These are phyloP conservation scores for Ceraclea dissimilis DNA, from an alignment of 2,888 invertebrate species.

Conservation along the genomic window DNA sequence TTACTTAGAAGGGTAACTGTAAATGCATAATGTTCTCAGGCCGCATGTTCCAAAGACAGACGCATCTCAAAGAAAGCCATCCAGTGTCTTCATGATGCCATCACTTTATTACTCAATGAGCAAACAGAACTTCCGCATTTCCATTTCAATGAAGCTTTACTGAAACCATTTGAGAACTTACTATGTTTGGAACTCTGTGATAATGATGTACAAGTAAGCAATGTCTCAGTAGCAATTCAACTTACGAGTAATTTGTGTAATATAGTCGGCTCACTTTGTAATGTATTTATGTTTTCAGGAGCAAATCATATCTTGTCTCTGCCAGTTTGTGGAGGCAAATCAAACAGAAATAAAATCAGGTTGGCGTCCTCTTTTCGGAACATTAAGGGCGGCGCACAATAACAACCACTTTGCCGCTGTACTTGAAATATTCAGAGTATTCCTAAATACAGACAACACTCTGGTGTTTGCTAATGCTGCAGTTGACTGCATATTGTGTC, in stretches of 20 bases:
- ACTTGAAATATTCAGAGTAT: conserved; percentile 88
- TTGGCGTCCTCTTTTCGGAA: conserved; percentile 93
- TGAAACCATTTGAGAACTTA: conserved; percentile 93
- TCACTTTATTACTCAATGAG: conserved; percentile 78
- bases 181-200: conserved; percentile 90
- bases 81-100: conserved; percentile 85
- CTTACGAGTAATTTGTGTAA: too few relatives aligned
- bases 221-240: background rate
- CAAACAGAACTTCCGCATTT: conserved; percentile 87
- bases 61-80: conserved; percentile 86
- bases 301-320: conserved; percentile 88
- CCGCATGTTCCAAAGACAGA: conserved; percentile 85
- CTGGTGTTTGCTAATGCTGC: conserved; percentile 91
- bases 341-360: conserved; percentile 90
- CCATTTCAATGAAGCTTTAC: conserved; percentile 90
- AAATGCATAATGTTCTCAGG: conserved; percentile 42
- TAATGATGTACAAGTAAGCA: conserved; percentile 74
- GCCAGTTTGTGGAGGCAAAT: conserved; percentile 93
- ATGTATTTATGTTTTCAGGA: conserved; percentile 55
- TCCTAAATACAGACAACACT: conserved; percentile 87
- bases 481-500: conserved; percentile 85
- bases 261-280: background rate
- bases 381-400: conserved; percentile 78
- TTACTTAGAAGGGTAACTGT: background rate
- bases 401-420: conserved; percentile 66